Evolutionary conservation across 30 jellyfish, hydroid and myxozoan genomes (phyloP), one percentile per base, ranked within the genome.

Genomic region (Aurelia aurita): DNA sequence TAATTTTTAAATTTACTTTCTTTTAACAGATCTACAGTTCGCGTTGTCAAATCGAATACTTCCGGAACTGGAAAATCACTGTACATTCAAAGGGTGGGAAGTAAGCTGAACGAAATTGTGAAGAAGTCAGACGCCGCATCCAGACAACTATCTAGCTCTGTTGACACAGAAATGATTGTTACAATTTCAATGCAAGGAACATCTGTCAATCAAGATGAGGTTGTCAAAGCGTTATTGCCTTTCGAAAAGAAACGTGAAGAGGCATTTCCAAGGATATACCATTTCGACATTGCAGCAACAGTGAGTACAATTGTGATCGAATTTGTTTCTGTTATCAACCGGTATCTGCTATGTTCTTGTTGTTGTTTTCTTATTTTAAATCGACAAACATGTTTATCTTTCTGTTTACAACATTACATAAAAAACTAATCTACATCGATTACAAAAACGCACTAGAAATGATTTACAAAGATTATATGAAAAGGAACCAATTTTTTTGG

Each of bases 1-100:
- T n/a, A n/a, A n/a, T n/a, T n/a, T n/a, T n/a, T n/a, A 14, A 39
- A 39, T 39, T 39, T 6, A 13, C 10, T 1, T 39, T 78, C 46
- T 27, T 57, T 2, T 75, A 63, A 1, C 72, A 89, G 97, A 39
- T 82, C 72, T 54, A 71, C 85, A 23, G 85, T 78, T 6, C 90
- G 89, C n/a, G 97, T 89, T 43, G 80, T 89, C 74, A 80, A 71
- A 34, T 89, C 97, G 34, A 15, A 12, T 23, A 80, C 85, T 27
- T 81, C 90, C 3, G 97, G 97, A 18, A 89, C 89, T 44, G 97
- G 97, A 3, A 89, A 89, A 73, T 89, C 97, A 1, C 60, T 80
- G 18, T 73, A 26, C 28, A 76, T 80, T 21, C 31, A 69, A 25
- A 39, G 80, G 28, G 47, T 53, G 25, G 93, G 94, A 12, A 73